Conservation (phyloP, 2,113 vertebrate genomes). For the Gasterosteus nipponicus region DNA sequence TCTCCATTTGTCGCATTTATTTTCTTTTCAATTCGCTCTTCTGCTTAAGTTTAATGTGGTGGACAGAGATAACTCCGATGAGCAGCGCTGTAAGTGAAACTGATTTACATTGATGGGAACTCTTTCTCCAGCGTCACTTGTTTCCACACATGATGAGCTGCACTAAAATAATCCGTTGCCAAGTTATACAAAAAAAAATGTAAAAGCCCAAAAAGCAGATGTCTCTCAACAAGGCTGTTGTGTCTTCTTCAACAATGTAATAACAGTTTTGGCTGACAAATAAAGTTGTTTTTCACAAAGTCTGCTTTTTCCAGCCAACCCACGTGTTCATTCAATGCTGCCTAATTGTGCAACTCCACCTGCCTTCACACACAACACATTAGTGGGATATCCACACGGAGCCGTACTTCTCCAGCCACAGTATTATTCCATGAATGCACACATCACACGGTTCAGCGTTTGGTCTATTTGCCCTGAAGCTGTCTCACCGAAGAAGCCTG, state of each 20-base stretch:
- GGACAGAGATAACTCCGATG: slow-evolving; percentile 16
- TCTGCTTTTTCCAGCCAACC: too few relatives aligned
- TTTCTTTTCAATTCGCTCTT: neutral
- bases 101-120: too few relatives aligned
- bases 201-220: too few relatives aligned
- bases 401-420: neutral
- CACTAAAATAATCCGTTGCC: slow-evolving; percentile 14
- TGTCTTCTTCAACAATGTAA: too few relatives aligned
- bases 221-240: too few relatives aligned
- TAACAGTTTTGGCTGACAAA: too few relatives aligned
- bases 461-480: neutral
- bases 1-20: neutral
- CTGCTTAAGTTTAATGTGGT: slow-evolving; percentile 15
- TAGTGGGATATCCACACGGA: neutral
- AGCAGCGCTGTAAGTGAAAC: neutral
- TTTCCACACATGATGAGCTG: too few relatives aligned
- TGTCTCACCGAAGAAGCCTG: neutral
- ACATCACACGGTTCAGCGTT: neutral
- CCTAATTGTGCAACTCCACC: neutral
- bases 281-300: too few relatives aligned
- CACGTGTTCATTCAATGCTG: slow-evolving; percentile 4
- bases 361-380: neutral
- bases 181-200: neutral
- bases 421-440: neutral
- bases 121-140: too few relatives aligned